Conservation (phyloP, 2,797 vertebrate species). For the Tinamus major region DNA sequence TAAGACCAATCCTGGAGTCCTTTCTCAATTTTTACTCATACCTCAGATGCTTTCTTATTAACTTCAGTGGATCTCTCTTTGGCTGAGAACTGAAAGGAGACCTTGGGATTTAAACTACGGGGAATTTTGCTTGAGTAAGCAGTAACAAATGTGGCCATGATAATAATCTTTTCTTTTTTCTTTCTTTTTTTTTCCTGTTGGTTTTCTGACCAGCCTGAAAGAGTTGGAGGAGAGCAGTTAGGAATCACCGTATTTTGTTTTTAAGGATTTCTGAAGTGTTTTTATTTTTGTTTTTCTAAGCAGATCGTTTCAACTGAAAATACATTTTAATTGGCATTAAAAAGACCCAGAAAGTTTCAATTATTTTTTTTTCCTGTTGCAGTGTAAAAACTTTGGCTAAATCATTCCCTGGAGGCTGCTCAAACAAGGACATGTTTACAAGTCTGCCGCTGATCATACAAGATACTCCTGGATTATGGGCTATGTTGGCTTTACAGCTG, state of each 20-base stretch:
- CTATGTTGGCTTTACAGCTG: neutral
- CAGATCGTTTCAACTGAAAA: slow-evolving; percentile 14
- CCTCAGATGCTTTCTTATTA: slow-evolving; percentile 26
- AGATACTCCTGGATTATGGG: slow-evolving; percentile 46
- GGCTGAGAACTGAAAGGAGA: slow-evolving; percentile 34
- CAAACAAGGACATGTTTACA: neutral
- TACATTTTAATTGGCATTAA: neutral
- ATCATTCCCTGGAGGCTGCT: neutral
- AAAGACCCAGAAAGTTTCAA: neutral
- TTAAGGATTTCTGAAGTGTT: slow-evolving; percentile 28
- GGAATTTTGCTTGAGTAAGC: slow-evolving; percentile 55
- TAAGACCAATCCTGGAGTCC: slow-evolving; percentile 46
- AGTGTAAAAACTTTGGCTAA: slow-evolving; percentile 11
- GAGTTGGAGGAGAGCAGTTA: slow-evolving; percentile 36
- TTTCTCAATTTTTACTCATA: slow-evolving; percentile 45
- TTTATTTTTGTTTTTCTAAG: slow-evolving; percentile 15
- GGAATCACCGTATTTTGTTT: slow-evolving; percentile 27
- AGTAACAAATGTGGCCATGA: slow-evolving; percentile 16
- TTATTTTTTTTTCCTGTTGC: neutral
- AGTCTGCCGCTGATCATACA: slow-evolving; percentile 47
- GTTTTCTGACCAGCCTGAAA: slow-evolving; percentile 55
- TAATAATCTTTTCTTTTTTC: slow-evolving; percentile 31
- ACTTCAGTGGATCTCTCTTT: slow-evolving; percentile 24
- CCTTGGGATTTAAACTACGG: slow-evolving; percentile 37
- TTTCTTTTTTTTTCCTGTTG: neutral